These are phyloP conservation scores for Erpobdella octoculata DNA, from an alignment of 2,888 invertebrate genomes.

Conservation along the genomic window DNA sequence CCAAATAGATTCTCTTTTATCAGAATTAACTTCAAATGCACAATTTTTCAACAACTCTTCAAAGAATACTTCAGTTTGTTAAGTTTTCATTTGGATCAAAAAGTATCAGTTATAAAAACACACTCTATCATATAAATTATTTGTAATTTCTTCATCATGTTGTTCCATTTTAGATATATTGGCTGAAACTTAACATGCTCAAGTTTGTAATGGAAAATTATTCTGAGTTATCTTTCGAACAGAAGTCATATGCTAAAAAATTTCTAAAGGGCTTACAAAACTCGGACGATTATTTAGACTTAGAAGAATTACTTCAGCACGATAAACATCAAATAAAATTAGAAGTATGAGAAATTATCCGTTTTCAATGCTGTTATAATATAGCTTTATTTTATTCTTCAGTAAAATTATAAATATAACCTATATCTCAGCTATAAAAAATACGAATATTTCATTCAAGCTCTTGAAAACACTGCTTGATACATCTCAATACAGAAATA, in stretches of 20 bases:
- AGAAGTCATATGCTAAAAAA: not conserved
- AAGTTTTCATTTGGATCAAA: not conserved
- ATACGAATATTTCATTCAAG: not conserved
- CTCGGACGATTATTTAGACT: not conserved
- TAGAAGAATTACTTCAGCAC: not conserved
- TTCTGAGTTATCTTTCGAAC: not conserved
- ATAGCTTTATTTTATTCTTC: not conserved
- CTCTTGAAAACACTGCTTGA: not conserved
- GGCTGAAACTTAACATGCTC: not conserved
- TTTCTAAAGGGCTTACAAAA: not conserved
- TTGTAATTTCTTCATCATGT: too few relatives aligned
- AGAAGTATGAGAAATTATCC: not conserved
- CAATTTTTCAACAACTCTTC: not conserved
- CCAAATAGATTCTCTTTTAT: not conserved
- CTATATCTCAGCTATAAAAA: not conserved
- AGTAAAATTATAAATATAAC: too few relatives aligned
- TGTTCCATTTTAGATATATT: not conserved
- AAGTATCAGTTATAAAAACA: too few relatives aligned
- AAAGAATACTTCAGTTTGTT: not conserved
- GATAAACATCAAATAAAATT: not conserved
- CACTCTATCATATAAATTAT: not conserved
- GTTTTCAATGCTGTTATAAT: not conserved
- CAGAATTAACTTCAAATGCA: not conserved
- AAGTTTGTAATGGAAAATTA: not conserved
- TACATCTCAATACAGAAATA: not conserved